A percentile compares a stretch with the other conserved stretches of the same genome.
phyloP scores from a whole-genome alignment of 2,113 vertebrate genomes.

The Motacilla alba region DNA sequence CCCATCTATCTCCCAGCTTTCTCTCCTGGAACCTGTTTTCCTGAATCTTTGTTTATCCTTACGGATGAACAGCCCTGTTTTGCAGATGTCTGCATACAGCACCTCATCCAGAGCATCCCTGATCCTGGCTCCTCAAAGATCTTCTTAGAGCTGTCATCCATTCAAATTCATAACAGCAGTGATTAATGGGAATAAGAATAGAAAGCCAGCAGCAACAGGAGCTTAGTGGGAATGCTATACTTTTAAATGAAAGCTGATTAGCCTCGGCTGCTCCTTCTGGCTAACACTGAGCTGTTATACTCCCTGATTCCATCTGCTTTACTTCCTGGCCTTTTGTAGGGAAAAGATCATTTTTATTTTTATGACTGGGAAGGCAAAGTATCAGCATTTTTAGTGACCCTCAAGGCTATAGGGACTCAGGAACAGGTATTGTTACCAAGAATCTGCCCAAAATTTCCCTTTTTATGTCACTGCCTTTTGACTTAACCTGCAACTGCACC shows the following conservation, averaged over 20 bases:
- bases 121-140: background rate
- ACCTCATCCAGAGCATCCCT: background rate
- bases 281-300: background rate
- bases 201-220: constrained; percentile 20
- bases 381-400: background rate
- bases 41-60: background rate
- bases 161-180: background rate
- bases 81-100: background rate
- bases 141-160: background rate
- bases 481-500: background rate
- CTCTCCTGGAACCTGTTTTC: background rate
- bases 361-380: background rate
- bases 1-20: background rate
- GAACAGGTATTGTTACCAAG: background rate
- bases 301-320: background rate
- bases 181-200: background rate
- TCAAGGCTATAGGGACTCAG: background rate
- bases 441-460: background rate
- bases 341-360: background rate
- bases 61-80: background rate
- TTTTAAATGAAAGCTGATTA: constrained; percentile 44
- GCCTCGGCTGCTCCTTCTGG: background rate
- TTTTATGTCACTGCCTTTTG: background rate
- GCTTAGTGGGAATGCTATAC: background rate
- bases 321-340: background rate